Base-by-base conservation (phyloP, 2,797 vertebrate species). In the Bovichtus diacanthus region DNA sequence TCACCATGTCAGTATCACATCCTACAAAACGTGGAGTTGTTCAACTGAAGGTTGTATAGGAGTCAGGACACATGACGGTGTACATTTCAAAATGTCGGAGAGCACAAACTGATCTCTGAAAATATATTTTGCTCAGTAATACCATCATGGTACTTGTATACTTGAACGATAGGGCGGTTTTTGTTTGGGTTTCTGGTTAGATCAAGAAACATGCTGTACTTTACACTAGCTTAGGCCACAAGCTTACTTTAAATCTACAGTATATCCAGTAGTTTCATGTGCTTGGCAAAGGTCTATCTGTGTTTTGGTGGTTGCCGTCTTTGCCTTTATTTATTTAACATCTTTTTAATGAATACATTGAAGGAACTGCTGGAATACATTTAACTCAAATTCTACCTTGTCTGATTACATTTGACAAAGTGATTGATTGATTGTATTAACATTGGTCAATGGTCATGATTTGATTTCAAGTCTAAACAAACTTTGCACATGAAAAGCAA, bases 1-100 rank as follows among this genome's bases (percentile, higher is more conserved):
- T 55, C 53, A 46, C 58, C 39, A 41, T 81, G 60, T 76, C 55
- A 10, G 27, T 31, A 81, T 83, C 68, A 80, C 84, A 71, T 27
- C 60, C 65, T 41, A 68, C 73, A 70, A 74, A 79, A 74, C 15
- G 5, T 27, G 49, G 44, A 63, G 51, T 19, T 68, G 58, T 74
- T 81, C 10, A 25, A 13, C 41, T 34, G 61, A 49, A 56, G 59
- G 51, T 21, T 47, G 60, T 56, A 65, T 13, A 27, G 41, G 72
- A 70, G 73, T 84, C 34, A 16, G 43, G 59, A 74, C 47, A 74
- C 34, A 10, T 25, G 25, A 56, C 18, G 1, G 0, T 49, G 68
- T 63, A 44, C 31, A 70, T 69, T 34, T 74, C 8, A 65, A 19
- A 44, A 58, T 21, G 67, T 67, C 39, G 43, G 23, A 21, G 6